phyloP scores from a whole-genome alignment of 2,797 vertebrate genomes.

The Microctenopoma lineatum region DNA sequence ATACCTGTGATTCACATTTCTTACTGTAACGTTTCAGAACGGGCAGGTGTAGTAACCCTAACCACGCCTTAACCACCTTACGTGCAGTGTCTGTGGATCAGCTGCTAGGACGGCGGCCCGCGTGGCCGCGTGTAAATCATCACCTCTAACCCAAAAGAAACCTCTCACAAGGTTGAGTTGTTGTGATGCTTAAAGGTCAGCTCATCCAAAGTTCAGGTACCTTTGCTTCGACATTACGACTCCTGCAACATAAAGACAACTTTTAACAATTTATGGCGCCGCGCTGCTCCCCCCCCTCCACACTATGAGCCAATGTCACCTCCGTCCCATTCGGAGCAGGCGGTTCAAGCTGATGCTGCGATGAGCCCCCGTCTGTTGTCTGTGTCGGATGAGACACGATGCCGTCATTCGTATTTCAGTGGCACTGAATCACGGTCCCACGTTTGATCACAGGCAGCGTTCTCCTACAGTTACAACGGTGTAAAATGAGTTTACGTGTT shows the following conservation, averaged over 20 bases:
- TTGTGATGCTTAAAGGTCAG: not conserved
- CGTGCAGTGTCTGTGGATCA: no score
- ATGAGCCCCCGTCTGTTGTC: slow-evolving; percentile 63
- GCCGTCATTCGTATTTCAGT: slow-evolving; percentile 48
- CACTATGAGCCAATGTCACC: slow-evolving; percentile 58
- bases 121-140: not conserved
- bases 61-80: no score
- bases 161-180: not conserved
- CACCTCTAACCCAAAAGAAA: not conserved
- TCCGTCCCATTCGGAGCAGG: slow-evolving; percentile 29
- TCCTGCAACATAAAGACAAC: slow-evolving; percentile 22
- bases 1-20: no score
- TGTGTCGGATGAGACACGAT: slow-evolving; percentile 57
- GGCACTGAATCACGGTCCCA: slow-evolving; percentile 49
- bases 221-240: slow-evolving; percentile 5
- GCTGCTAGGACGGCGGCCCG: no score
- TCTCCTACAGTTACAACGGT: slow-evolving; percentile 7
- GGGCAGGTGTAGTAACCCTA: no score
- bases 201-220: slow-evolving; percentile 36
- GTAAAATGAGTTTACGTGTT: not conserved
- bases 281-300: not conserved
- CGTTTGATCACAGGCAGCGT: slow-evolving; percentile 17
- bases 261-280: slow-evolving; percentile 29
- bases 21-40: no score
- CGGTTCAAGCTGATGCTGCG: slow-evolving; percentile 29